A percentile compares a stretch with the other conserved stretches of the same genome.
These are phyloP conservation scores for Eretmocerus hayati DNA, from an alignment of 2,888 invertebrate species.

Conservation along the genomic window DNA sequence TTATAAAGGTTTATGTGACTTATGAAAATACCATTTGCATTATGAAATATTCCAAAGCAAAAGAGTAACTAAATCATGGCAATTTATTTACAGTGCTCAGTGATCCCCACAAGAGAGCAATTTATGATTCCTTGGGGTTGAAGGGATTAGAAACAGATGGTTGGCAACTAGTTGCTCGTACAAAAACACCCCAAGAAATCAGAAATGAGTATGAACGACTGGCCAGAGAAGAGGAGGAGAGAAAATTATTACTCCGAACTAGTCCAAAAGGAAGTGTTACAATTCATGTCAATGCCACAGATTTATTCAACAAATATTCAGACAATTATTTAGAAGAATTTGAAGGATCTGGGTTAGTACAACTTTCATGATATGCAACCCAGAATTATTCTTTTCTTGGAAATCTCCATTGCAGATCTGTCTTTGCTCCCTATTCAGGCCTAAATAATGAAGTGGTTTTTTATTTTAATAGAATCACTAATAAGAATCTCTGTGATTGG, in stretches of 20 bases:
- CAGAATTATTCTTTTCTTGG: neutral
- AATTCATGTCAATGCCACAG: slow-evolving; percentile 86
- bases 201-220: slow-evolving; percentile 91
- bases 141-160: slow-evolving; percentile 90
- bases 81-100: slow-evolving; percentile 61
- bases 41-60: neutral
- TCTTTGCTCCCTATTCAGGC: too few relatives aligned
- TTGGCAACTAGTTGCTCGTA: slow-evolving; percentile 89
- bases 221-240: slow-evolving; percentile 77
- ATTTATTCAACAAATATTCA: slow-evolving; percentile 80
- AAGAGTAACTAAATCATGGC: neutral
- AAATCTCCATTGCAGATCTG: too few relatives aligned
- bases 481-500: neutral
- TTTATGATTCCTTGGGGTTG: slow-evolving; percentile 77
- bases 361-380: too few relatives aligned
- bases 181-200: slow-evolving; percentile 91
- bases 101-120: slow-evolving; percentile 88
- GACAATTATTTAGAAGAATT: slow-evolving; percentile 56
- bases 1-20: slow-evolving; percentile 64
- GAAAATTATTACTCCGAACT: slow-evolving; percentile 79
- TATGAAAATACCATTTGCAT: neutral
- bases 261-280: slow-evolving; percentile 87
- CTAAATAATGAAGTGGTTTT: too few relatives aligned
- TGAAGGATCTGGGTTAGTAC: slow-evolving; percentile 22
- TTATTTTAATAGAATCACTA: neutral